Evolutionary conservation across 2,888 invertebrate genomes (phyloP).

Genomic region (Tricholauxania praeusta): DNA sequence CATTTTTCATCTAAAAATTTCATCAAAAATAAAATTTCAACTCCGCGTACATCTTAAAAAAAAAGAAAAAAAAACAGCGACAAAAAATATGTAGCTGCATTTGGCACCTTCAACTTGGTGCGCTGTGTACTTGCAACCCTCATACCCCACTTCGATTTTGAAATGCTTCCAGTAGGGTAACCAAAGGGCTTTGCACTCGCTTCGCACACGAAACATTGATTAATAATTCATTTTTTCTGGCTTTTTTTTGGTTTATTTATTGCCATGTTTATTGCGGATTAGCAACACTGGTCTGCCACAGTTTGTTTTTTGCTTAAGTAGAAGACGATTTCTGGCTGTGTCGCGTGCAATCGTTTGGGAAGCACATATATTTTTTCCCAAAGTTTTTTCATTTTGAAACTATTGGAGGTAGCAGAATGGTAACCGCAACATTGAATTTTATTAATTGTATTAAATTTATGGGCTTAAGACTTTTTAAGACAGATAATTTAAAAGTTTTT

Average conservation of each 20-base stretch:
- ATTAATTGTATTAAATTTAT: too few species aligned
- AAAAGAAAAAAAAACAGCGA: too few species aligned
- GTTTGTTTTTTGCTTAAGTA: background rate
- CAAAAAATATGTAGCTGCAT: background rate
- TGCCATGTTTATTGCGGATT: background rate
- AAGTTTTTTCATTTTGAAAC: too few species aligned
- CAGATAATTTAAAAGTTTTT: too few species aligned
- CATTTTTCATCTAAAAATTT: too few species aligned
- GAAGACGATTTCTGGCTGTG: background rate
- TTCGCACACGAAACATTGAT: background rate
- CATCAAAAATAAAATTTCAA: too few species aligned
- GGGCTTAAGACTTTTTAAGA: too few species aligned
- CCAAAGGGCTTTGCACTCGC: background rate
- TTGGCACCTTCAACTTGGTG: background rate
- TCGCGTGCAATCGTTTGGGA: background rate
- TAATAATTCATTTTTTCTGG: constrained; percentile 5
- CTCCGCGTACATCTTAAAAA: too few species aligned
- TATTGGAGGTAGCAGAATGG: too few species aligned
- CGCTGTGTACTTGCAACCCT: background rate
- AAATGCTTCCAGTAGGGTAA: too few species aligned
- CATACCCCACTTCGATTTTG: too few species aligned
- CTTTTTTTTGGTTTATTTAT: constrained; percentile 16
- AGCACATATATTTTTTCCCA: background rate
- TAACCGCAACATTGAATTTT: too few species aligned
- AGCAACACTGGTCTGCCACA: constrained; percentile 2